Base-by-base conservation (phyloP, 2,113 vertebrate genomes). In the Nannospalax galili region DNA sequence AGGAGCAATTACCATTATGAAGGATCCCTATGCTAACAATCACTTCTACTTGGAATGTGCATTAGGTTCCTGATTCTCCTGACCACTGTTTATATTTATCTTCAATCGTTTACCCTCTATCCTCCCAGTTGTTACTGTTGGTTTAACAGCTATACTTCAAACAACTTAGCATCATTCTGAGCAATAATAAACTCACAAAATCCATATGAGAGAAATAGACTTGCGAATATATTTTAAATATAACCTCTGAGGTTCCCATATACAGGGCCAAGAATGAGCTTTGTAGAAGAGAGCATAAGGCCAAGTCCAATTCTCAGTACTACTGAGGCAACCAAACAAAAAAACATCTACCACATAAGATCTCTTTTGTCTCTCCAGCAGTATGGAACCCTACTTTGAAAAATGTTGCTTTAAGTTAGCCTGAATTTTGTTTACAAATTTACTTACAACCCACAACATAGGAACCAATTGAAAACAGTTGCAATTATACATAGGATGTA, bases 401-500 rank as follows among this genome's bases (percentile, higher is more conserved):
- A 95, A 78, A 17, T 37, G 26, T 60, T 62, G 17, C 40, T 69
- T 93, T 89, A 26, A 74, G 15, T 65, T 26, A 12, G 64, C 56
- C 58, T 58, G 87, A 17, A 26, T n/a, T n/a, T n/a, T n/a, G n/a
- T n/a, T n/a, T n/a, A n/a, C n/a, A n/a, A n/a, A n/a, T 88, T 91
- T 37, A 32, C 40, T 85, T 85, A 81, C 10, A 42, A 62, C 11
- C 28, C 65, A 28, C 22, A 35, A 26, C 16, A 2, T 72, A 35
- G 42, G 30, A 86, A 62, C 78, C 62, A 79, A 78, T 42, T 48
- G n/a, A 91, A 80, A 94, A 92, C 60, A 90, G 45, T 35, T 74
- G 1, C 8, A 48, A 19, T 77, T 74, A 58, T n/a, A 37, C 16
- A 77, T 86, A 64, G 26, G 2, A 9, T 28, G 1, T 45, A 69